A percentile compares a stretch with the other conserved stretches of the same genome.
Evolutionary conservation across 2,797 vertebrate genomes (phyloP).

Genomic region (Labroides dimidiatus): DNA sequence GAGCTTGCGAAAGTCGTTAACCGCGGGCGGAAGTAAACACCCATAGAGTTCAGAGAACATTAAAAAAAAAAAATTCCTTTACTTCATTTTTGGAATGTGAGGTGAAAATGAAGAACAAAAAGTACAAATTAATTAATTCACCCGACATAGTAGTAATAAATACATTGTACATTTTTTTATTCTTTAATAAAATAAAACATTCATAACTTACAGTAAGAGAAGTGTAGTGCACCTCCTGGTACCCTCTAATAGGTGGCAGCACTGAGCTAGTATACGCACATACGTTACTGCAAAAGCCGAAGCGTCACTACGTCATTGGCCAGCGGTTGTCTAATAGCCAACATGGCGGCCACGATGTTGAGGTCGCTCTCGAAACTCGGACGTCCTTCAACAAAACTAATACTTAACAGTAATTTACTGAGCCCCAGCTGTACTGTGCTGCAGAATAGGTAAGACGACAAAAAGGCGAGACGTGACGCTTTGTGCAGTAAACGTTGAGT

Average conservation of each 20-base stretch:
- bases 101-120: no score
- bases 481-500: accelerated
- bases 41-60: no score
- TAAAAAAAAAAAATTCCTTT: no score
- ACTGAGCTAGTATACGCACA: accelerated
- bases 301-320: constrained; percentile 33
- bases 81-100: no score
- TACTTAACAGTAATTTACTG: constrained; percentile 69
- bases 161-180: no score
- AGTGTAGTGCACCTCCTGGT: no score
- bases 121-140: no score
- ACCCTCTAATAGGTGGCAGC: constrained; percentile 49
- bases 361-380: constrained; percentile 83
- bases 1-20: no score
- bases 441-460: constrained; percentile 78
- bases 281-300: constrained; percentile 29
- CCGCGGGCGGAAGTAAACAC: no score
- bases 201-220: no score
- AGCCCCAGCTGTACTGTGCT: constrained; percentile 75
- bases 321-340: constrained; percentile 55
- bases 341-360: constrained; percentile 85
- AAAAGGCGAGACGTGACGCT: accelerated
- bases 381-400: constrained; percentile 85
- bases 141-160: no score
- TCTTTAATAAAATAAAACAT: no score